Evolutionary conservation across 2,113 vertebrate genomes (phyloP), one percentile per base, ranked within the genome.

Genomic region (Mus spicilegus): DNA sequence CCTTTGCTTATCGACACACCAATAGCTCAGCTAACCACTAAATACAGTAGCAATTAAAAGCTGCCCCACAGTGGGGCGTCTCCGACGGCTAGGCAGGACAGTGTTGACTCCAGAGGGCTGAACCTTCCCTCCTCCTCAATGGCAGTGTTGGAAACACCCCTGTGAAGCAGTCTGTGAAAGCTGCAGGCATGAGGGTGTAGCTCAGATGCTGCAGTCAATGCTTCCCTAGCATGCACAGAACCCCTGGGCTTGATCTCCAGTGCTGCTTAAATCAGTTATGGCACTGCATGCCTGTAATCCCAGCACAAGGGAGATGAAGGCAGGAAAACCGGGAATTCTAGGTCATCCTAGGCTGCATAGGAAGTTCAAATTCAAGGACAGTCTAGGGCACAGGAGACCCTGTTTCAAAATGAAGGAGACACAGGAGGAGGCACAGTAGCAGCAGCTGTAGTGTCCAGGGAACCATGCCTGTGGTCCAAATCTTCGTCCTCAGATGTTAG

Each of bases 131-230:
- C n/a, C 0, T 0, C 56, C 33, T 63, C 13, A 14, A 67, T 0
- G 33, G 36, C 65, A 69, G 75, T 58, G 72, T 24, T 54, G 26
- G 87, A 80, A 61, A 87, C 9, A 1, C 2, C 5, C 46, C 33
- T 70, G 58, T 67, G 73, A 96, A 97, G 88, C 84, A 95, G 80
- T 56, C 78, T 76, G 36, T 95, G 51, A 96, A 96, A 36, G 20
- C 63, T n/a, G 33, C 65, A 87, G 36, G 4, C 36, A 13, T 39
- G 13, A 72, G 49, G 24, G 33, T 70, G 13, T n/a, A 26, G 33
- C 65, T 70, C 17, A 70, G 67, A 36, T 39, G 22, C 12, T 56
- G 22, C 33, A 56, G 36, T 28, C 33, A 54, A 69, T 39, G 67
- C 33, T 39, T 72, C 8, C 65, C 65, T 70, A 54, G 65, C 30